phyloP scores from a whole-genome alignment of 2,797 vertebrate genomes.

The Hyperoplus immaculatus region DNA sequence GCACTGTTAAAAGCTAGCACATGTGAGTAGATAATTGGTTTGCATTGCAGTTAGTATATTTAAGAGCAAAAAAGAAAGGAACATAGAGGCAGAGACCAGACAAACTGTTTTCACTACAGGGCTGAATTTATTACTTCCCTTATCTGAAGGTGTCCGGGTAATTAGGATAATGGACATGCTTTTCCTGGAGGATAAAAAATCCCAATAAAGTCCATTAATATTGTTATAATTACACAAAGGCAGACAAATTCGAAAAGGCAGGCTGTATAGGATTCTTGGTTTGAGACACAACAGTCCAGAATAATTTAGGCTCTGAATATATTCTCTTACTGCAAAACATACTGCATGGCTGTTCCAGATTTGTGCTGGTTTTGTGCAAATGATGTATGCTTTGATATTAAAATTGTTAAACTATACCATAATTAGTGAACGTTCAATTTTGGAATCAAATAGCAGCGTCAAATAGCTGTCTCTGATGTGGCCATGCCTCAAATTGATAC shows the following conservation, averaged over 20 bases:
- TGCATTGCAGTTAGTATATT: slow-evolving; percentile 66
- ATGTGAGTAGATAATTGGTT: slow-evolving; percentile 77
- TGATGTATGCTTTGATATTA: background rate
- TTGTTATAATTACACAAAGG: slow-evolving; percentile 64
- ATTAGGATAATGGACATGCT: slow-evolving; percentile 55
- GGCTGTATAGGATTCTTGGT: slow-evolving; percentile 24
- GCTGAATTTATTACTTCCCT: slow-evolving; percentile 63
- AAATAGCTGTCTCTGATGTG: slow-evolving; percentile 20
- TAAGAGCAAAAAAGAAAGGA: slow-evolving; percentile 55
- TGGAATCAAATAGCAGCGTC: slow-evolving; percentile 15
- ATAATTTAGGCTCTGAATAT: slow-evolving; percentile 26
- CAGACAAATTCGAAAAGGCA: slow-evolving; percentile 38
- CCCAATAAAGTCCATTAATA: slow-evolving; percentile 76
- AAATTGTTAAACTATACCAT: slow-evolving; percentile 19
- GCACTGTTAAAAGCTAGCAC: slow-evolving; percentile 66
- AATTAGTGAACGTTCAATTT: slow-evolving; percentile 9
- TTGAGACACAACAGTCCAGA: slow-evolving; percentile 40
- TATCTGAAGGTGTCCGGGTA: slow-evolving; percentile 78
- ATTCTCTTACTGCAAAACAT: slow-evolving; percentile 11
- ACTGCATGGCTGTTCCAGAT: slow-evolving; percentile 7
- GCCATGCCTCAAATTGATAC: slow-evolving; percentile 16
- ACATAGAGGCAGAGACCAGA: slow-evolving; percentile 44
- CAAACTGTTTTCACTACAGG: slow-evolving; percentile 47
- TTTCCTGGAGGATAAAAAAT: slow-evolving; percentile 72
- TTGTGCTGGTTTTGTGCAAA: slow-evolving; percentile 16